Evolutionary conservation across 30 jellyfish, hydroid and myxozoan genomes (phyloP).

Genomic region (Sanderia malayensis): DNA sequence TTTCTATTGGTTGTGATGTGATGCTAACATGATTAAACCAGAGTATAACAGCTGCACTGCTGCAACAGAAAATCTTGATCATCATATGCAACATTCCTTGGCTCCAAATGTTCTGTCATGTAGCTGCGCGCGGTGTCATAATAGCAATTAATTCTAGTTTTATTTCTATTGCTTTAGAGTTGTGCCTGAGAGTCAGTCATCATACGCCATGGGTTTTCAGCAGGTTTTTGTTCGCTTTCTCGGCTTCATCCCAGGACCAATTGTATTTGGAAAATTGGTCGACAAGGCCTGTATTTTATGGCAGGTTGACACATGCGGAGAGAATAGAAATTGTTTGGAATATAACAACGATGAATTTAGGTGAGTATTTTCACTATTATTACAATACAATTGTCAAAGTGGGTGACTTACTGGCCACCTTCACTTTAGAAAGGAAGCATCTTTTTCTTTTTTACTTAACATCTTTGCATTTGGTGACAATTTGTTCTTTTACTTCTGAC

Average conservation of each 20-base stretch:
- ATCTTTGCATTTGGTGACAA: no score
- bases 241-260: slow-evolving; percentile 98
- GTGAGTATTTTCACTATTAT: slow-evolving; percentile 25
- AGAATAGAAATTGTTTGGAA: slow-evolving; percentile 75
- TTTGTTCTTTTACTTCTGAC: no score
- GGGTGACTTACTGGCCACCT: background rate
- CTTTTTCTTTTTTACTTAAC: background rate
- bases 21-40: no score
- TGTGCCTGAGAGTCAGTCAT: slow-evolving; percentile 88
- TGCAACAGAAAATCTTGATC: no score
- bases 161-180: slow-evolving; percentile 51
- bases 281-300: slow-evolving; percentile 89
- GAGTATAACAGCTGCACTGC: no score
- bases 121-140: no score
- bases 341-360: slow-evolving; percentile 63
- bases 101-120: no score
- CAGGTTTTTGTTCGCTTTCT: slow-evolving; percentile 86
- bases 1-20: no score
- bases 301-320: slow-evolving; percentile 80
- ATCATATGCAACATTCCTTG: no score
- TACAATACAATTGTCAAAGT: no score
- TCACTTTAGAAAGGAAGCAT: background rate
- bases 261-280: slow-evolving; percentile 77
- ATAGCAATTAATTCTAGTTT: no score
- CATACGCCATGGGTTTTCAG: slow-evolving; percentile 96